Base-by-base conservation (phyloP, 2,888 invertebrate genomes). In the Cacoxenus indagator region DNA sequence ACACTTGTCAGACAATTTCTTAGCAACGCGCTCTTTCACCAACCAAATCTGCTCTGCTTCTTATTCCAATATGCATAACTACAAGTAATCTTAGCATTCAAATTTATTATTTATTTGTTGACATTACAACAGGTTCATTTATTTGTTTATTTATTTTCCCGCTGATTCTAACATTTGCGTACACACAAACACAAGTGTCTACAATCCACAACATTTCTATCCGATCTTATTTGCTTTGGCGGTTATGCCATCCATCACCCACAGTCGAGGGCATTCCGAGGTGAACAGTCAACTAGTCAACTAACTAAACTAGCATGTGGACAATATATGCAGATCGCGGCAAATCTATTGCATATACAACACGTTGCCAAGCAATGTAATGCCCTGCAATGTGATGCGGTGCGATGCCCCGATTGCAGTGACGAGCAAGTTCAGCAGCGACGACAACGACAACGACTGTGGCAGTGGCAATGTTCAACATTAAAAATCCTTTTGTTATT, bases 401-500 rank as follows among this genome's bases (percentile, higher is more conserved):
- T n/a, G 5, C 19, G 17, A 51, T 51, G 51, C 19, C 6, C 9
- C 22, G 19, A 19, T 48, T 8, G 31, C 48, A 17, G 48, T 48
- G n/a, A 51, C 17, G 31, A 51, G 59, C 6, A 37, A 17, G 29
- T 22, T 17, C 29, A 59, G 14, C 17, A 45, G 61, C 26, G 61
- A 62, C 61, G 45, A 62, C 3, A 48, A 48, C 67, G 64, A n/a
- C n/a, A n/a, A n/a, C n/a, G n/a, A n/a, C n/a, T n/a, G n/a, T n/a
- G 51, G 45, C 61, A 64, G 46, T n/a, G 46, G 65, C 67, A 14
- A 66, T 65, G 69, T 70, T 68, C 64, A 55, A 55, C 64, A 73
- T 71, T 69, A 69, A 74, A 68, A 73, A 73, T 73, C 64, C 57
- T 65, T 45, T 69, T 73, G 67, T 65, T 48, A 19, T 67, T 68